A percentile compares a stretch with the other conserved stretches of the same genome.
phyloP scores from a whole-genome alignment of 2,888 invertebrate genomes.

The Vesta saturnalis region DNA sequence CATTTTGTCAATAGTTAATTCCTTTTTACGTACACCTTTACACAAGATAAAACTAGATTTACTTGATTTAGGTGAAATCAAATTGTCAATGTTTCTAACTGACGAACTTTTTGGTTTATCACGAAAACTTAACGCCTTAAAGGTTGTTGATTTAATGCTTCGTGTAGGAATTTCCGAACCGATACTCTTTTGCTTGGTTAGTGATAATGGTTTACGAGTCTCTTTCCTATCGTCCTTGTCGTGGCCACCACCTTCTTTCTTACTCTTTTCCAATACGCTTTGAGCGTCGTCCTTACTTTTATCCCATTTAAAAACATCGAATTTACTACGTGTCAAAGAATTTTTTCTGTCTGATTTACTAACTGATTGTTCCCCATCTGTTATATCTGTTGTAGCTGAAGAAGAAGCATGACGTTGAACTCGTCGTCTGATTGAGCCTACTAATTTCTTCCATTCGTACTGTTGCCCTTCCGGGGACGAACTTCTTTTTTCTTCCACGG shows the following conservation, averaged over 20 bases:
- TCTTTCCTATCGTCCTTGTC: constrained; percentile 31
- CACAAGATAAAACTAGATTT: constrained; percentile 42
- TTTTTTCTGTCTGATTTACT: constrained; percentile 56
- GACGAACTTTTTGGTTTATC: constrained; percentile 55
- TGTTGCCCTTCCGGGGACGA: constrained; percentile 45
- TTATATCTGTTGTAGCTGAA: constrained; percentile 40
- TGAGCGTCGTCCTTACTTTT: constrained; percentile 47
- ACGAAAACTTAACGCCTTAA: constrained; percentile 55
- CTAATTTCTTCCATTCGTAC: constrained; percentile 62
- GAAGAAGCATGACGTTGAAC: constrained; percentile 61
- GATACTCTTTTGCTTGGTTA: constrained; percentile 57
- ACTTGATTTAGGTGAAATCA: constrained; percentile 44
- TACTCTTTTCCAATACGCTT: constrained; percentile 42
- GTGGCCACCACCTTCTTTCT: constrained; percentile 56
- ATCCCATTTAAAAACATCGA: constrained; percentile 51
- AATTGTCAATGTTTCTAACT: constrained; percentile 51
- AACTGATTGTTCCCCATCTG: constrained; percentile 37
- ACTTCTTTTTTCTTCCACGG: constrained; percentile 53
- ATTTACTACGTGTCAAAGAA: constrained; percentile 59
- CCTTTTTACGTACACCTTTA: constrained; percentile 60
- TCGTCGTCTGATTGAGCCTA: constrained; percentile 62
- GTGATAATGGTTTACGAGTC: constrained; percentile 37
- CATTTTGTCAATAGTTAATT: constrained; percentile 53
- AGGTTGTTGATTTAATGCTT: constrained; percentile 45
- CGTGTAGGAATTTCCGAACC: constrained; percentile 48